These are phyloP conservation scores for Condylura cristata DNA, from an alignment of 2,113 vertebrate species.

Conservation along the genomic window DNA sequence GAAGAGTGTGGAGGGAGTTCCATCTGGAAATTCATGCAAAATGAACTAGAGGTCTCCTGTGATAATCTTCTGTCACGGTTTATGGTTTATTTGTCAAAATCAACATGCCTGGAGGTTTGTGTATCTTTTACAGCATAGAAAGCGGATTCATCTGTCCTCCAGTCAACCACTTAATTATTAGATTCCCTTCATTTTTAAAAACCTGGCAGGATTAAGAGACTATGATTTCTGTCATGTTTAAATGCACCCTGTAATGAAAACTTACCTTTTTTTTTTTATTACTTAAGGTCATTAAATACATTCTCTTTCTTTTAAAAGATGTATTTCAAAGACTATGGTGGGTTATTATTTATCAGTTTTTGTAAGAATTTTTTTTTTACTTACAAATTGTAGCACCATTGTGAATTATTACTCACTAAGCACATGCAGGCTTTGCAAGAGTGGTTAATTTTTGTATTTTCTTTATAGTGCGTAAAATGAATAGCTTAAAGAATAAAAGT, in stretches of 20 bases:
- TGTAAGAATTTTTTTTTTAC: background rate
- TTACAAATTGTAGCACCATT: background rate
- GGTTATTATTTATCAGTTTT: background rate
- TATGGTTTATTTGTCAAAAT: slow-evolving; percentile 75
- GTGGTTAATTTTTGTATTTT: background rate
- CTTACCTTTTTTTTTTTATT: slow-evolving; percentile 71
- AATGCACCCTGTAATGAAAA: slow-evolving; percentile 50
- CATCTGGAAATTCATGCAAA: slow-evolving; percentile 61
- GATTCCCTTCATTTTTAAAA: slow-evolving; percentile 65
- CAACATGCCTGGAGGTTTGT: slow-evolving; percentile 67
- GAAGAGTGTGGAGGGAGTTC: slow-evolving; percentile 62
- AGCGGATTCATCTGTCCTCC: slow-evolving; percentile 64
- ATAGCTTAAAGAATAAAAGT: background rate
- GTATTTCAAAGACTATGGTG: background rate
- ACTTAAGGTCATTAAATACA: slow-evolving; percentile 33
- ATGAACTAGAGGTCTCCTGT: slow-evolving; percentile 53
- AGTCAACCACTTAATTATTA: slow-evolving; percentile 69
- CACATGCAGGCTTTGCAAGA: background rate
- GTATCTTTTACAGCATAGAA: slow-evolving; percentile 36
- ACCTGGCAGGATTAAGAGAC: slow-evolving; percentile 65
- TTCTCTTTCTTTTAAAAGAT: background rate
- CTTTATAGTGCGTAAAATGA: background rate
- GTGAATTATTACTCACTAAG: background rate
- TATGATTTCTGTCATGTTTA: slow-evolving; percentile 54
- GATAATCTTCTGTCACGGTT: slow-evolving; percentile 53